Base-by-base conservation (phyloP, 1,140 invertebrate genomes). In the Phenacoccus solenopsis region DNA sequence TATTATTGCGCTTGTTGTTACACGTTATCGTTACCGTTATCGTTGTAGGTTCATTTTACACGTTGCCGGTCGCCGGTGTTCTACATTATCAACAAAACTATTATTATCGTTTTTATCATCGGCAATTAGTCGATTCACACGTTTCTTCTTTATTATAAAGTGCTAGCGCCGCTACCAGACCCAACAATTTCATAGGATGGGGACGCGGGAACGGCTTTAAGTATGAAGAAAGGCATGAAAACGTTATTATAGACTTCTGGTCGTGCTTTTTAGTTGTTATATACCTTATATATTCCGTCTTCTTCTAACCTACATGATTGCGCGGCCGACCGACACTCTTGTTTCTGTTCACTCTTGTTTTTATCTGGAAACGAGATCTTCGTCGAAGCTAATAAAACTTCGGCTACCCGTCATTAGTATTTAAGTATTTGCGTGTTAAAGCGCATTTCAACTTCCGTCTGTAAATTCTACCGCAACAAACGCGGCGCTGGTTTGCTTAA, bases 71-170 rank as follows among this genome's bases (percentile, higher is more conserved):
- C 59, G 59, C 59, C 59, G 59, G 59, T 64, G 59, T 64, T 64
- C 59, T 27, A 64, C 59, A 64, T 64, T 64, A 64, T 64, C 59
- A 64, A 64, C 59, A 64, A 64, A 64, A 64, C 59, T 64, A 64
- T 64, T 64, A 64, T 64, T 64, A 64, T 64, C 59, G 59, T 64
- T 64, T 64, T 64, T 64, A 64, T 64, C 59, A 64, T 64, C 59
- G 59, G 59, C 59, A 64, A 64, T 64, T 64, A 64, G 59, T 64
- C 20, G 59, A 64, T 64, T 64, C 59, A 64, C 59, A 64, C 59
- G 59, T 64, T 64, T 64, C 59, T 59, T 59, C 56, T 64, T 64
- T 64, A 64, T 27, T 64, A 64, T 64, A 64, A 64, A 64, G 59
- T 27, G 21, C 59, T 64, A 64, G 59, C 59, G 59, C 59, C 59